phyloP scores from a whole-genome alignment of 2,113 vertebrate species.

The Dasyurus viverrinus region DNA sequence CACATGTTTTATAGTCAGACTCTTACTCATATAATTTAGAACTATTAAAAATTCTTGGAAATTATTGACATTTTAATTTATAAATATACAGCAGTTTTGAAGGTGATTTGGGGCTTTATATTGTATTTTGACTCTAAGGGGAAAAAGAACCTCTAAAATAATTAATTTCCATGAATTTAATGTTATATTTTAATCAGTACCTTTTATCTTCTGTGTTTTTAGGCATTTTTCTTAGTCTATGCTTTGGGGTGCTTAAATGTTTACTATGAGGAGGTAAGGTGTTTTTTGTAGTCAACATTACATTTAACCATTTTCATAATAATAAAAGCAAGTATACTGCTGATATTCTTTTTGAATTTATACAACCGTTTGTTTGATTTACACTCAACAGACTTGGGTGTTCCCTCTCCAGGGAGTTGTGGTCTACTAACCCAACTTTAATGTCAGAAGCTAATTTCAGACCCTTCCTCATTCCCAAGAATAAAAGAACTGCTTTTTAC shows the following conservation, averaged over 20 bases:
- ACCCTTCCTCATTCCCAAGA: slow-evolving; percentile 8
- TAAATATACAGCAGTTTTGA: background rate
- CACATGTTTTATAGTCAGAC: slow-evolving; percentile 9
- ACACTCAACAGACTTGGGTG: background rate
- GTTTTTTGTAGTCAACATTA: background rate
- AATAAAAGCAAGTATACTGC: background rate
- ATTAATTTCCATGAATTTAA: background rate
- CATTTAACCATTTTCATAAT: background rate
- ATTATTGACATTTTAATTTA: slow-evolving; percentile 25
- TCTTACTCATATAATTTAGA: slow-evolving; percentile 12
- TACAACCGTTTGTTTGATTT: background rate
- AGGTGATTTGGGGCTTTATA: slow-evolving; percentile 3
- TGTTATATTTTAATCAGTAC: slow-evolving; percentile 14
- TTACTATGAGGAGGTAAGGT: slow-evolving; percentile 89
- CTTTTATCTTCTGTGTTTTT: slow-evolving; percentile 68
- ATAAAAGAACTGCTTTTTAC: background rate
- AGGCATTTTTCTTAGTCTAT: slow-evolving; percentile 98
- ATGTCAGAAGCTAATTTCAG: background rate
- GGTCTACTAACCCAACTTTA: background rate
- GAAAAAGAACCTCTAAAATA: slow-evolving; percentile 13
- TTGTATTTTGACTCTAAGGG: slow-evolving; percentile 20
- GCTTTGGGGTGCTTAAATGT: slow-evolving; percentile 93
- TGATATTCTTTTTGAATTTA: background rate
- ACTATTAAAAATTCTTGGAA: slow-evolving; percentile 9
- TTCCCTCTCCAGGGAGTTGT: background rate